phyloP scores from a whole-genome alignment of 2,797 vertebrate species.

The Muscicapa comitata region DNA sequence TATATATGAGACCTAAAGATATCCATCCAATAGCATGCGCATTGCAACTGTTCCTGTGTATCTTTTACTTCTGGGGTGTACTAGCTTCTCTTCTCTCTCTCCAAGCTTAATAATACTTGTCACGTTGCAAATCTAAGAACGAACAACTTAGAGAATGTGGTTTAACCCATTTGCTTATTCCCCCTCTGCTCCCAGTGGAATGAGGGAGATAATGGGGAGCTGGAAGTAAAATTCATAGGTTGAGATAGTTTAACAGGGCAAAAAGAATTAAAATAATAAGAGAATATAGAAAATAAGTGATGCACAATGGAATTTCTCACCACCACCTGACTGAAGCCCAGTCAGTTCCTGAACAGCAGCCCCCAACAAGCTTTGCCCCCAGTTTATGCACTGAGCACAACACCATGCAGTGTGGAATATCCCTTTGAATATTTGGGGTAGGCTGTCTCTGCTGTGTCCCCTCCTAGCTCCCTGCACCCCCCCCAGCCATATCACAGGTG shows the following conservation, averaged over 20 bases:
- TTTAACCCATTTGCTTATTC: not conserved
- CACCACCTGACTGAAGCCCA: fast-evolving
- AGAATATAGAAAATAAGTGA: not conserved
- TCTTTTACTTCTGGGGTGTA: not conserved
- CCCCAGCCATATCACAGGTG: not conserved
- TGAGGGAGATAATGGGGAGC: not conserved
- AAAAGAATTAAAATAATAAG: not conserved
- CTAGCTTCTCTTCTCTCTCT: not conserved
- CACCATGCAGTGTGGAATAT: not conserved
- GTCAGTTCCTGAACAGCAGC: not conserved
- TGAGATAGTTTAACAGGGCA: not conserved
- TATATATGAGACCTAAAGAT: not conserved
- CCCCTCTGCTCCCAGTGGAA: not conserved
- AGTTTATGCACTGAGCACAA: not conserved
- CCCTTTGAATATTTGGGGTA: not conserved
- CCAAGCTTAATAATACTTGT: not conserved
- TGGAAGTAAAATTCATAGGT: not conserved
- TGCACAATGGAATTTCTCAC: not conserved
- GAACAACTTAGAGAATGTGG: not conserved
- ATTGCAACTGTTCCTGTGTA: not conserved
- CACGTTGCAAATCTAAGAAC: not conserved
- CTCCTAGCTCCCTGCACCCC: not conserved
- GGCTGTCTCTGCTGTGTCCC: not conserved
- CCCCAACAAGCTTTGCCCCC: not conserved
- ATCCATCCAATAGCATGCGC: not conserved